Base-by-base conservation (phyloP, 2,888 invertebrate species). In the Stratiomys singularior region DNA sequence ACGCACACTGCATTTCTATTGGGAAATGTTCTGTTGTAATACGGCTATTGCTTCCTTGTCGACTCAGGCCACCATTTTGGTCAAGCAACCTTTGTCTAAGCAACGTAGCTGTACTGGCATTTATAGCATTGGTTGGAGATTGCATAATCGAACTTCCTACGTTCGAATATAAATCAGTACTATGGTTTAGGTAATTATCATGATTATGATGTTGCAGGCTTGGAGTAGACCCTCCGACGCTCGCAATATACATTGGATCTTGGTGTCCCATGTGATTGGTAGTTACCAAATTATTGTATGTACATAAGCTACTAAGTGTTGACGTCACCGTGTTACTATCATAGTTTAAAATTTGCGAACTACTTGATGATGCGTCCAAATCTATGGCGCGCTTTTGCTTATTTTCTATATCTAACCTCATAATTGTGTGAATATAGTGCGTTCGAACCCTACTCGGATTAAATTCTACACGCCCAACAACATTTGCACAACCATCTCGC, bases 371-470 rank as follows among this genome's bases (percentile, higher is more conserved):
- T 27, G 78, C 25, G 0, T 64, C 77, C 11, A 79, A 44, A 21
- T 37, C 81, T 72, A 77, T 80, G 58, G 58, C 84, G 82, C 80
- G 84, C 82, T 93, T 92, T 82, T 93, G 93, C 86, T 95, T 94
- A 88, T 94, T 96, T 87, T 96, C 96, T 83, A 96, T 88, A 81
- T 96, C 94, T 81, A 97, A 86, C 80, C 97, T 91, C 97, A 98
- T 97, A 76, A 98, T 90, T 0, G 98, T 99, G 85, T 98, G 97
- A 83, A 98, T 96, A 85, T 97, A 98, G 88, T 99, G 99, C 18
- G 97, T 97, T 80, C 97, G 91, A 5, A 99, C 98, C 81, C 98
- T 91, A 47, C 96, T 92, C 0, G 98, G 97, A 86, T 98, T 98
- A 86, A 99, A 99, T 87, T 98, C 98, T 81, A 98, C 95, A 80